These are phyloP conservation scores for Pterostichus niger DNA, from an alignment of 2,888 invertebrate genomes.

Conservation along the genomic window DNA sequence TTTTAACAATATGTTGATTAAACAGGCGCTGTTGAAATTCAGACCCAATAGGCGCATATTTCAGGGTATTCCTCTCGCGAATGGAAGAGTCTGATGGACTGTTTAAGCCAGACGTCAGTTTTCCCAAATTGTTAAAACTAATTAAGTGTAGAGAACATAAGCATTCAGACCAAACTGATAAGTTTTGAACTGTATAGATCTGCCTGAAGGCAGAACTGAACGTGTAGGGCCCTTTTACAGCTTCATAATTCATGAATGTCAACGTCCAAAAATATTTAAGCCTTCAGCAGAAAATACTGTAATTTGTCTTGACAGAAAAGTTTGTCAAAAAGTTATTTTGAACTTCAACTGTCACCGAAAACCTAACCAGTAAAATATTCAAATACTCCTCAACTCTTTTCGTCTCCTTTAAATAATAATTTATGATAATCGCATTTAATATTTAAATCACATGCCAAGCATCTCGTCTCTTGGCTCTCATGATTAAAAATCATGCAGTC, in stretches of 20 bases:
- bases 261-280: constrained; percentile 30
- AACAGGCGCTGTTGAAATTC: too few relatives aligned
- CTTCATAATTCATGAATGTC: constrained; percentile 24
- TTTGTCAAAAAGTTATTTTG: constrained; percentile 48
- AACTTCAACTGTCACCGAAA: constrained; percentile 36
- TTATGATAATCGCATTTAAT: constrained; percentile 44
- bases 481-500: constrained; percentile 34
- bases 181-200: too few relatives aligned
- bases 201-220: too few relatives aligned
- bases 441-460: constrained; percentile 35
- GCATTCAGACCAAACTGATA: too few relatives aligned
- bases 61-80: too few relatives aligned
- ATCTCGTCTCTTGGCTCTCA: background rate
- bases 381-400: constrained; percentile 44
- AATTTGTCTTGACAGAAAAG: constrained; percentile 36
- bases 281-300: constrained; percentile 16
- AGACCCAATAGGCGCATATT: too few relatives aligned
- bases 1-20: too few relatives aligned
- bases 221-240: too few relatives aligned
- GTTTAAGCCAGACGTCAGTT: too few relatives aligned
- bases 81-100: too few relatives aligned
- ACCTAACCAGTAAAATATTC: constrained; percentile 32
- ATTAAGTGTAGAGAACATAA: too few relatives aligned
- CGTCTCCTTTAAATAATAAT: constrained; percentile 37
- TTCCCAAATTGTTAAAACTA: too few relatives aligned